Base-by-base conservation (phyloP, 2,797 vertebrate species). In the Megaceryle alcyon region DNA sequence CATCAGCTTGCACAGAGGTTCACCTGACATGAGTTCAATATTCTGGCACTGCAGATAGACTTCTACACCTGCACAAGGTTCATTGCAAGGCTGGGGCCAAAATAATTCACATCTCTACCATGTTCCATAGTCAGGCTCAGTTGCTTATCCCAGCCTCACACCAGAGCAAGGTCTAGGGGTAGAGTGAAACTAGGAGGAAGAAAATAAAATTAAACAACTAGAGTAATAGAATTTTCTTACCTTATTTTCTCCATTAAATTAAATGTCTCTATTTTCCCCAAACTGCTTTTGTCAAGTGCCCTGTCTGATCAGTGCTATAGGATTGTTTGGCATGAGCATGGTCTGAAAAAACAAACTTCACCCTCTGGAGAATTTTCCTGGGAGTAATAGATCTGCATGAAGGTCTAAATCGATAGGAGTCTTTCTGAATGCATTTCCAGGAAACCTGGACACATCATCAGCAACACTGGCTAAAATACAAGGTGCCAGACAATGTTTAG, bases 351-450 rank as follows among this genome's bases (percentile, higher is more conserved):
- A 91, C 54, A 82, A 75, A 78, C 48, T 43, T 79, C 56, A 48
- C 3, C 17, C 91, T 56, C 68, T 69, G 33, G 82, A 94, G 87
- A 87, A 77, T 91, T 95, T 94, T 92, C 43, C 72, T 91, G 60
- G 44, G 71, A 89, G 86, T 87, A 92, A 88, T 41, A 76, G 75
- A 77, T 80, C 57, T 63, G 7, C 9, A 23, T 78, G 70, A 63
- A 90, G 71, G 82, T 92, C 89, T 94, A 78, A 95, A 96, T 97
- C 89, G 17, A 93, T 92, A 73, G 39, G 59, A 86, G 35, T 66
- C 73, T 91, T 95, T 94, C 93, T 94, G 75, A 91, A 85, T 82
- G n/a, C 59, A 75, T 96, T 96, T 94, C 82, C 88, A 93, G 83
- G 86, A 96, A 94, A 81, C 61, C 51, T 61, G 93, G 91, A 88